Evolutionary conservation across 2,888 invertebrate species (phyloP).

Genomic region (Agriotes lineatus): DNA sequence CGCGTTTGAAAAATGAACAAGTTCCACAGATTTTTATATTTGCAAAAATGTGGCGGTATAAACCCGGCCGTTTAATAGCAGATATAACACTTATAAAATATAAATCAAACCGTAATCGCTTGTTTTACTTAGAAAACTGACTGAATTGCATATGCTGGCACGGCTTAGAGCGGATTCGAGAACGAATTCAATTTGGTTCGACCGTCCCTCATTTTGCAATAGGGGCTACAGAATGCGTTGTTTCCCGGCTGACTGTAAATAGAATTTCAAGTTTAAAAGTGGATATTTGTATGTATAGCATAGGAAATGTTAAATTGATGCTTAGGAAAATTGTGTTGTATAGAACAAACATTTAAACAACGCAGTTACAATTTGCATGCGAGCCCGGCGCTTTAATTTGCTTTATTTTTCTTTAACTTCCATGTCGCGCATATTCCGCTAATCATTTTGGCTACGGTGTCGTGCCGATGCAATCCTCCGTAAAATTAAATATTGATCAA

Average conservation of each 20-base stretch:
- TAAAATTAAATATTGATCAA: no score
- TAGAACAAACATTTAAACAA: background rate
- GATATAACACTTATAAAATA: slow-evolving; percentile 20
- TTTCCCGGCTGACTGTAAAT: slow-evolving; percentile 23
- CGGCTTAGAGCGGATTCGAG: slow-evolving; percentile 30
- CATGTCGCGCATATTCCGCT: no score
- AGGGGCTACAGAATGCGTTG: slow-evolving; percentile 21
- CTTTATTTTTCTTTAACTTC: background rate
- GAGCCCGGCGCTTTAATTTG: no score
- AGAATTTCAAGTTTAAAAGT: slow-evolving; percentile 25
- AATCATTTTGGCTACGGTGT: no score
- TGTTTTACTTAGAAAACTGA: slow-evolving; percentile 29
- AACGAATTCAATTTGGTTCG: slow-evolving; percentile 33
- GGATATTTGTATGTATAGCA: slow-evolving; percentile 16
- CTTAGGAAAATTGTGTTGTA: background rate
- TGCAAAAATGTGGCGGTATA: no score
- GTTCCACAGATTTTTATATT: no score
- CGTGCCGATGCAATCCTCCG: no score
- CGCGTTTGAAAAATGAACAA: no score
- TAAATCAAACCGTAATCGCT: slow-evolving; percentile 34
- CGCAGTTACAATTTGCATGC: no score
- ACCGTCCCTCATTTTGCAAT: slow-evolving; percentile 32
- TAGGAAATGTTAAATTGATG: background rate
- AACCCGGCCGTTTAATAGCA: no score
- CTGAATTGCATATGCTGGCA: slow-evolving; percentile 32